Conservation (phyloP, 1,140 invertebrate genomes). For the Drosophila arizonae region DNA sequence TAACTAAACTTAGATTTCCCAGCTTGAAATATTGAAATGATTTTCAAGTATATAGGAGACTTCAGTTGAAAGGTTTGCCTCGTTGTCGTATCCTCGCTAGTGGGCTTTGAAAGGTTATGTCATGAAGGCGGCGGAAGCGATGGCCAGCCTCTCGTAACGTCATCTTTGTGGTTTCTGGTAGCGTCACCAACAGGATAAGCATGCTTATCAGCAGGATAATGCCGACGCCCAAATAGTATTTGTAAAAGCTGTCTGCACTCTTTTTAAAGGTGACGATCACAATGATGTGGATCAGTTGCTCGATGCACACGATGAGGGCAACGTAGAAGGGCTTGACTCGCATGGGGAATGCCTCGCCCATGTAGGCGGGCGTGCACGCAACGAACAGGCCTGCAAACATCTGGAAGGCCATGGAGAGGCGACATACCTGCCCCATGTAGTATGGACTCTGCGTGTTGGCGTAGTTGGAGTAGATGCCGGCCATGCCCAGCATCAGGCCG, state of each 20-base stretch:
- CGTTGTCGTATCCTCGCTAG: slow-evolving; percentile 8
- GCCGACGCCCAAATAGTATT: slow-evolving; percentile 58
- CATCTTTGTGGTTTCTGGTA: slow-evolving; percentile 62
- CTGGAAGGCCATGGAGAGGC: slow-evolving; percentile 54
- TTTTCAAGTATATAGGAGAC: background rate
- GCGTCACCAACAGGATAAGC: slow-evolving; percentile 36
- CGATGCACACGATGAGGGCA: slow-evolving; percentile 51
- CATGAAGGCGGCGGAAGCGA: slow-evolving; percentile 44
- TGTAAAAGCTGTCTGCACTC: slow-evolving; percentile 14
- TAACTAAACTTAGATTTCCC: background rate
- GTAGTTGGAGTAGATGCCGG: slow-evolving; percentile 43
- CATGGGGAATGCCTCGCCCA: slow-evolving; percentile 71
- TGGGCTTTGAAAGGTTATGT: slow-evolving; percentile 21
- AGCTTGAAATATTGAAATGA: background rate
- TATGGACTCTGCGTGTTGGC: slow-evolving; percentile 4
- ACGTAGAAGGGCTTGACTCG: slow-evolving; percentile 55
- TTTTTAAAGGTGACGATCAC: slow-evolving; percentile 43
- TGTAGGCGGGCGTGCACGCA: slow-evolving; percentile 53
- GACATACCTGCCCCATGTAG: slow-evolving; percentile 48
- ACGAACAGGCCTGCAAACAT: slow-evolving; percentile 65
- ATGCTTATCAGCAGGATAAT: slow-evolving; percentile 53
- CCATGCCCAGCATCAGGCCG: slow-evolving; percentile 58
- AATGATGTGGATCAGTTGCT: slow-evolving; percentile 69
- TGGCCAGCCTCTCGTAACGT: slow-evolving; percentile 54
- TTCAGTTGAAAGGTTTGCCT: background rate